Conservation (phyloP, 2,888 invertebrate species). For the Zygothrica quintamaculata region DNA sequence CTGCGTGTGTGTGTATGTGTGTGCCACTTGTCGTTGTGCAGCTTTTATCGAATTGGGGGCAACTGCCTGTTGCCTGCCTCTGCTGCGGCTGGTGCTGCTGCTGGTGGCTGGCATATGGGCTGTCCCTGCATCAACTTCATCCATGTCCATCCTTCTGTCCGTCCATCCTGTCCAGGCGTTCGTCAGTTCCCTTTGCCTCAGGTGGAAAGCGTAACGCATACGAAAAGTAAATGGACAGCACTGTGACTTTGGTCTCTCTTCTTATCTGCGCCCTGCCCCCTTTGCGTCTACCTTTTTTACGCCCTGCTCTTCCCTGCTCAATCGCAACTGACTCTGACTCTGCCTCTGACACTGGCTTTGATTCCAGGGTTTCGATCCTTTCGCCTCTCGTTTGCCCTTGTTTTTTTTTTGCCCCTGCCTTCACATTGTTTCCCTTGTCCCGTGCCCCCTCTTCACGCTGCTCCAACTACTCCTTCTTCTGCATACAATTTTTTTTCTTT, state of each 20-base stretch:
- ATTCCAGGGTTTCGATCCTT: slow-evolving; percentile 4
- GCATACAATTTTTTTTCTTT: slow-evolving; percentile 19
- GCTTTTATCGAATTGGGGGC: slow-evolving; percentile 77
- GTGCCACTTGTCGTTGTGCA: slow-evolving; percentile 62
- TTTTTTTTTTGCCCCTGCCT: slow-evolving; percentile 1
- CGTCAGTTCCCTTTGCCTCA: slow-evolving; percentile 41
- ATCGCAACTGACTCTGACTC: slow-evolving; percentile 36
- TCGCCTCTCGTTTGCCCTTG: slow-evolving; percentile 31
- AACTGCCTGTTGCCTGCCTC: slow-evolving; percentile 36
- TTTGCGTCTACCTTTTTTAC: not conserved
- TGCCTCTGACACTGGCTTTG: not conserved
- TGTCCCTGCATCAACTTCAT: slow-evolving; percentile 34
- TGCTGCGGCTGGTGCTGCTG: slow-evolving; percentile 5
- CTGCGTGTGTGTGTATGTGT: slow-evolving; percentile 22
- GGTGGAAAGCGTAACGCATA: slow-evolving; percentile 80
- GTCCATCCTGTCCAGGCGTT: slow-evolving; percentile 16
- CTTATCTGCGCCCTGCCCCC: not conserved
- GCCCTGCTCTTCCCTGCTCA: not conserved
- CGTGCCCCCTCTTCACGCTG: too few species aligned
- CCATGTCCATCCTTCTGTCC: slow-evolving; percentile 1
- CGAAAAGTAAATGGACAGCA: slow-evolving; percentile 72
- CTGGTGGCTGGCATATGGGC: slow-evolving; percentile 29
- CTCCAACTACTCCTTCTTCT: not conserved
- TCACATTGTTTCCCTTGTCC: not conserved
- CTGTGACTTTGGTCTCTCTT: not conserved